Evolutionary conservation across 2,888 invertebrate species (phyloP).

Genomic region (Baronia brevicornis): DNA sequence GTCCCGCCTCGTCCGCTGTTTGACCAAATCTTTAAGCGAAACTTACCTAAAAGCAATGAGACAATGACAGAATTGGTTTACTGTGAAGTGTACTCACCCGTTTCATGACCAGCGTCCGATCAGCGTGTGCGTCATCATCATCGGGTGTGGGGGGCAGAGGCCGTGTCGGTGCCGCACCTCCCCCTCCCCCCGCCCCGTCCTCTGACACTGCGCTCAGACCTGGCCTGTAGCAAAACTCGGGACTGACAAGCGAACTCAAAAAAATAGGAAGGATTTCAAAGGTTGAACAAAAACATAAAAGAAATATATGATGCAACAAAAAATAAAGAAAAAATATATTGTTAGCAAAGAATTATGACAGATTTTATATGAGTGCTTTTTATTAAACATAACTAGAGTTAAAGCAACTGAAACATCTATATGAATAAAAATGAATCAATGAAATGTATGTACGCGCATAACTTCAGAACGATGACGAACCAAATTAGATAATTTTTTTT

Average conservation of each 20-base stretch:
- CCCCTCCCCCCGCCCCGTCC: slow-evolving; percentile 46
- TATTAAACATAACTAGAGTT: too few species aligned
- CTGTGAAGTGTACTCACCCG: slow-evolving; percentile 87
- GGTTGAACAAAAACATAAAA: slow-evolving; percentile 9
- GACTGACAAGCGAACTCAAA: slow-evolving; percentile 76
- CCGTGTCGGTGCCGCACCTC: slow-evolving; percentile 89
- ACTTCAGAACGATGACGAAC: too few species aligned
- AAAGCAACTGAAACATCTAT: too few species aligned
- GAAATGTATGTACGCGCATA: too few species aligned
- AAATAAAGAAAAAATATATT: slow-evolving; percentile 10
- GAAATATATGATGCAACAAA: slow-evolving; percentile 17
- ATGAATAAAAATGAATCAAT: too few species aligned
- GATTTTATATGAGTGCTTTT: too few species aligned
- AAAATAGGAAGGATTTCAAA: slow-evolving; percentile 13
- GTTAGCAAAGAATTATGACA: too few species aligned
- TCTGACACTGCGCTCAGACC: slow-evolving; percentile 79
- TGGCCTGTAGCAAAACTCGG: slow-evolving; percentile 88
- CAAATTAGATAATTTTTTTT: too few species aligned
- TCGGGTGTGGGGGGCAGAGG: slow-evolving; percentile 96
- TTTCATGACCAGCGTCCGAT: slow-evolving; percentile 93
- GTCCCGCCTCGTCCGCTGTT: too few species aligned
- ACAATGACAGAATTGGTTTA: too few species aligned
- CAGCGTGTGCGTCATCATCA: slow-evolving; percentile 87
- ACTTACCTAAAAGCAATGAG: too few species aligned
- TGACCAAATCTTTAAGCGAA: too few species aligned